These are phyloP conservation scores for Galendromus occidentalis DNA, from an alignment of 1,140 invertebrate genomes.

Conservation along the genomic window DNA sequence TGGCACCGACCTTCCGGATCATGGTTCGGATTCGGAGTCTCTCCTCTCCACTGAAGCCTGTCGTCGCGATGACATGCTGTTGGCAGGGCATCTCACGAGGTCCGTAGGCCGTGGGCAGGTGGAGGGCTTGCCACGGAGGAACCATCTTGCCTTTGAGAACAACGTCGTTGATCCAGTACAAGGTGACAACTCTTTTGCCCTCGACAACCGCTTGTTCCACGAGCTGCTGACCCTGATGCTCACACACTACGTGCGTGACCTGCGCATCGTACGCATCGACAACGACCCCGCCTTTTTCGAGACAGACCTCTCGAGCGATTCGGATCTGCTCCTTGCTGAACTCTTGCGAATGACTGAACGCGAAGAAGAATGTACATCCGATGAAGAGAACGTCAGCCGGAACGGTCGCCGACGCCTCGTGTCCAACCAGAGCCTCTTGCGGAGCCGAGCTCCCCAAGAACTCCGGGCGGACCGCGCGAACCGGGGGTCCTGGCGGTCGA, in stretches of 20 bases:
- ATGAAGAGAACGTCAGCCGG: conserved; percentile 67
- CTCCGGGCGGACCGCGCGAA: not conserved
- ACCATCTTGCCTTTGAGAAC: conserved; percentile 56
- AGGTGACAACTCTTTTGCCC: conserved; percentile 65
- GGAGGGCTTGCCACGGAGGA: conserved; percentile 74
- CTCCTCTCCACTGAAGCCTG: conserved; percentile 69
- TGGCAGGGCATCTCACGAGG: conserved; percentile 35
- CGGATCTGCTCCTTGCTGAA: conserved; percentile 11
- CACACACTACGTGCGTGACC: conserved; percentile 75
- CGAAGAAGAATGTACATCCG: conserved; percentile 74
- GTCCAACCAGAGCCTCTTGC: not conserved
- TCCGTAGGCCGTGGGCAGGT: conserved; percentile 62
- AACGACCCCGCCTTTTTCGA: conserved; percentile 74
- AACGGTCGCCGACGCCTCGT: conserved; percentile 28
- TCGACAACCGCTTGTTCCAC: conserved; percentile 64
- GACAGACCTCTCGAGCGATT: conserved; percentile 34
- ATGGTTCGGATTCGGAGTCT: conserved; percentile 52
- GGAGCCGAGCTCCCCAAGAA: not conserved
- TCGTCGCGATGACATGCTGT: conserved; percentile 44
- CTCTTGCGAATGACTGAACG: conserved; percentile 21
- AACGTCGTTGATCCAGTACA: conserved; percentile 82
- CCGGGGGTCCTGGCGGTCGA: not conserved
- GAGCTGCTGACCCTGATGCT: conserved; percentile 64
- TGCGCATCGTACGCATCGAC: conserved; percentile 56
- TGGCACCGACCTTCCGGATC: conserved; percentile 65